Percentiles rank a stretch among this genome's conserved stretches.
Evolutionary conservation across 2,797 vertebrate species (phyloP).

Genomic region (Synaphobranchus kaupii): DNA sequence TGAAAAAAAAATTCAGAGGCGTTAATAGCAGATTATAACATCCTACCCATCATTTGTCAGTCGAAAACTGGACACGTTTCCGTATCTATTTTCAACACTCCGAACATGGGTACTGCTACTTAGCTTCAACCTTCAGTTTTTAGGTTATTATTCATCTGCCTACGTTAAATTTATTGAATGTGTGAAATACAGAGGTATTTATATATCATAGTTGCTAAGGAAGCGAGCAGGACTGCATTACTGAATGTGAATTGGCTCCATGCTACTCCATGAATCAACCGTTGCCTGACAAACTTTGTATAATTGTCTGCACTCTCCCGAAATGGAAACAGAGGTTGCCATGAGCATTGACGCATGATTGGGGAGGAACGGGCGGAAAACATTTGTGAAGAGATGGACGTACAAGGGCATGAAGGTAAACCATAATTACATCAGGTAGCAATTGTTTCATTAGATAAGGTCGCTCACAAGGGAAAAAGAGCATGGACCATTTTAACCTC

Average conservation of each 20-base stretch:
- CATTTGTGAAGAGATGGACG: too few relatives aligned
- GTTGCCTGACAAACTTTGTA: neutral
- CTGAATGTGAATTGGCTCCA: neutral
- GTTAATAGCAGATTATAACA: neutral
- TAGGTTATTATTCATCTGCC: neutral
- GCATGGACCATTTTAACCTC: too few relatives aligned
- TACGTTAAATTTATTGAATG: neutral
- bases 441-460: too few relatives aligned
- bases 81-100: neutral
- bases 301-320: too few relatives aligned
- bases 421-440: too few relatives aligned
- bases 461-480: too few relatives aligned
- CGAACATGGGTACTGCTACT: neutral
- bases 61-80: neutral
- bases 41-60: neutral
- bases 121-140: neutral
- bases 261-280: neutral
- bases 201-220: neutral
- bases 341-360: too few relatives aligned
- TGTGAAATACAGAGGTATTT: neutral
- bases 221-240: neutral
- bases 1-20: neutral
- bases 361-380: too few relatives aligned
- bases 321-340: too few relatives aligned
- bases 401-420: too few relatives aligned